Conservation (phyloP, 2,888 invertebrate genomes). For the Dilophus febrilis region DNA sequence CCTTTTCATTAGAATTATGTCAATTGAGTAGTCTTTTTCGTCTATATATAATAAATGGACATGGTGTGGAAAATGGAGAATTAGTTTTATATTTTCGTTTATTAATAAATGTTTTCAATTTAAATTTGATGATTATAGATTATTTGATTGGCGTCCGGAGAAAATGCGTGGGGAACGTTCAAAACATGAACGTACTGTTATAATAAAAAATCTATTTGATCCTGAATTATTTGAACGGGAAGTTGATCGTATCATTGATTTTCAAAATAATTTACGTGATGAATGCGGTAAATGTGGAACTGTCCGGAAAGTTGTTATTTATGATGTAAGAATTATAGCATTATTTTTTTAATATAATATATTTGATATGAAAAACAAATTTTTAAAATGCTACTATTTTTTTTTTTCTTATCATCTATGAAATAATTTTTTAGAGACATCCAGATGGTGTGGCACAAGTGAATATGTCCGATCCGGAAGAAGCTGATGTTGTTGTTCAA, state of each 20-base stretch:
- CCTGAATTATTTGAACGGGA: slow-evolving; percentile 79
- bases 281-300: slow-evolving; percentile 84
- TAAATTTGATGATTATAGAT: slow-evolving; percentile 33
- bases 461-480: slow-evolving; percentile 74
- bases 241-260: slow-evolving; percentile 74
- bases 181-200: slow-evolving; percentile 79
- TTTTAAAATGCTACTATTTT: neutral
- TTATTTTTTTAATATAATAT: neutral
- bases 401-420: neutral
- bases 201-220: slow-evolving; percentile 85
- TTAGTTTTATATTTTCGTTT: too few species aligned
- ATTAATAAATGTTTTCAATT: slow-evolving; percentile 2
- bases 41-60: too few species aligned
- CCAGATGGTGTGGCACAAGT: slow-evolving; percentile 90
- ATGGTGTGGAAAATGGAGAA: too few species aligned
- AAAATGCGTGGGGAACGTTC: slow-evolving; percentile 69
- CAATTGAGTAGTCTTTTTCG: too few species aligned
- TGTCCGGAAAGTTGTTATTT: slow-evolving; percentile 78
- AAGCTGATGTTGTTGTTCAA: slow-evolving; percentile 77
- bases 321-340: slow-evolving; percentile 49
- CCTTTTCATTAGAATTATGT: too few species aligned
- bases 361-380: too few species aligned
- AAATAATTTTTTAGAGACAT: slow-evolving; percentile 43
- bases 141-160: slow-evolving; percentile 95
- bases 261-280: slow-evolving; percentile 76